These are phyloP conservation scores for Lampris megalopsis DNA, from an alignment of 2,113 vertebrate species.

Conservation along the genomic window DNA sequence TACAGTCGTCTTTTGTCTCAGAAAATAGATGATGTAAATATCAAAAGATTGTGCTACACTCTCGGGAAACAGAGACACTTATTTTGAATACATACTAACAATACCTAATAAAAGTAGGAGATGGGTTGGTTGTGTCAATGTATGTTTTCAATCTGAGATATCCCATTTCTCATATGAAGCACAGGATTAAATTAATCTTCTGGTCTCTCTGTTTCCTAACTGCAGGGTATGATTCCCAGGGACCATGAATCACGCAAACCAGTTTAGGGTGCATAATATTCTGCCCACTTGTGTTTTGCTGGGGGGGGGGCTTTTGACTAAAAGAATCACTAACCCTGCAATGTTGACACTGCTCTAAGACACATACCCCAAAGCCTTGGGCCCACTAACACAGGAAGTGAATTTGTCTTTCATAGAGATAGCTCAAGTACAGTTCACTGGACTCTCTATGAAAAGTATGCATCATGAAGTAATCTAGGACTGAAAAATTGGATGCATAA, in stretches of 20 bases:
- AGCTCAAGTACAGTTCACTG: conserved; percentile 57
- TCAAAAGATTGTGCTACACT: conserved; percentile 3
- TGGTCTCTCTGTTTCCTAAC: conserved; percentile 37
- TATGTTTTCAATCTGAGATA: conserved; percentile 37
- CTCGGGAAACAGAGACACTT: conserved; percentile 9
- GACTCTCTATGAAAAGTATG: conserved; percentile 59
- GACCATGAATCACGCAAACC: conserved; percentile 42
- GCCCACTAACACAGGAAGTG: conserved; percentile 73
- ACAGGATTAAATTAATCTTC: conserved; percentile 60
- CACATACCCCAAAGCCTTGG: conserved; percentile 65
- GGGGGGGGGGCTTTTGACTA: conserved; percentile 52
- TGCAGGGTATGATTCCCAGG: conserved; percentile 68
- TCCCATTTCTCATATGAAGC: conserved; percentile 50
- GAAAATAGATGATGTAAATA: not conserved
- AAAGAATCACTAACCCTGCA: conserved; percentile 57
- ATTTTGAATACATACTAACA: conserved; percentile 29
- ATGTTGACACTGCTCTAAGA: conserved; percentile 67
- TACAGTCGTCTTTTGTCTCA: conserved; percentile 15
- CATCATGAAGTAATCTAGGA: conserved; percentile 53
- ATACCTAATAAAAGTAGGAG: conserved; percentile 5
- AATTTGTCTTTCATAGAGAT: conserved; percentile 70
- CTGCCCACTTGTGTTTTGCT: conserved; percentile 66
- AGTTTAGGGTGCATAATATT: conserved; percentile 64
- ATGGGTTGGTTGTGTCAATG: conserved; percentile 22
- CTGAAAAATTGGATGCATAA: conserved; percentile 50